Base-by-base conservation (phyloP, 35 echinoderm and acorn worm genomes). In the Patiria miniata region DNA sequence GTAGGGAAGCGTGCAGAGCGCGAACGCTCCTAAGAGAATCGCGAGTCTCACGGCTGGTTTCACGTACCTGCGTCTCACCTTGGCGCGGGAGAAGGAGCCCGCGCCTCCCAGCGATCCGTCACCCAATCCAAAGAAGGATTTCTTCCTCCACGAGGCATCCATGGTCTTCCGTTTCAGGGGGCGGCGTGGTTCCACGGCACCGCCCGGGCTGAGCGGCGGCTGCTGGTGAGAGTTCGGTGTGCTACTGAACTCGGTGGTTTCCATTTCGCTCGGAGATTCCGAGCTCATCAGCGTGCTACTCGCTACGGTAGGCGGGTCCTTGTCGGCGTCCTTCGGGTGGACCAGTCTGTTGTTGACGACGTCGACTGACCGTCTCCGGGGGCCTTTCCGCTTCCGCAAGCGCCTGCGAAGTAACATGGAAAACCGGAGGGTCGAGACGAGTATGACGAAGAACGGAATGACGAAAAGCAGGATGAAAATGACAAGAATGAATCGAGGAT, bases 1-100 rank as follows among this genome's bases (percentile, higher is more conserved):
- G n/a, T 73, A 73, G 26, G 65, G 65, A 10, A 73, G 65, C 65
- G 65, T 73, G 65, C 65, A 73, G 14, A 73, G 65, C 65, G 65
- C 65, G 29, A 73, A 73, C 29, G 7, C 65, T 0, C 65, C 65
- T 0, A 73, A 7, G 65, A 73, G 65, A 23, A 73, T 73, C 19
- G 65, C 65, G 1, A 73, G 26, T 2, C 65, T 18, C 26, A 73
- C 65, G 29, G 65, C 65, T 36, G 65, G 65, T 9, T 73, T 73
- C 26, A 26, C 34, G 65, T 73, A 73, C 22, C 65, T 30, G 15
- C 34, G 26, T 1, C 65, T 26, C 3, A 30, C 26, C 14, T 23
- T 36, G 14, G 26, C 65, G 26, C 65, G 65, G n/a, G 65, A 73
- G 14, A 26, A 26, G 26, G 65, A 36, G 29, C 8, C 8, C 22